These are phyloP conservation scores for Limonius californicus DNA, from an alignment of 1,140 invertebrate genomes.

Conservation along the genomic window DNA sequence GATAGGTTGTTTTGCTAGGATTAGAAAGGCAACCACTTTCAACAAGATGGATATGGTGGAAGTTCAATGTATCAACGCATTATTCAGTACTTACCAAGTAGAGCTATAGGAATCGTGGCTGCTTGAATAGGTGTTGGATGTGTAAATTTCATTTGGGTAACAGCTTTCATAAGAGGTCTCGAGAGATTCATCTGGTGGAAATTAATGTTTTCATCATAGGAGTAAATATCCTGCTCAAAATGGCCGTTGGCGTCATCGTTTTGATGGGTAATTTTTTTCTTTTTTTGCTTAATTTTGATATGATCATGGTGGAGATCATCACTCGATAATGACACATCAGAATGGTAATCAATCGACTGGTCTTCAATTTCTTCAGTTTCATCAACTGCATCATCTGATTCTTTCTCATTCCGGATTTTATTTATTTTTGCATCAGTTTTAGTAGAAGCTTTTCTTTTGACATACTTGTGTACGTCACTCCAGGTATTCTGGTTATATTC, in stretches of 20 bases:
- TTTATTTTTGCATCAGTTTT: slow-evolving; percentile 85
- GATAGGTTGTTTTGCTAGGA: no score
- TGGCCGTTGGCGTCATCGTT: slow-evolving; percentile 55
- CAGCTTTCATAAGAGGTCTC: slow-evolving; percentile 82
- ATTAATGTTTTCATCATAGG: slow-evolving; percentile 65
- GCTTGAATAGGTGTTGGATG: slow-evolving; percentile 97
- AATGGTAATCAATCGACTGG: slow-evolving; percentile 39
- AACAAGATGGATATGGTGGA: no score
- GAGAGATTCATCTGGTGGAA: slow-evolving; percentile 95
- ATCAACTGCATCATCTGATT: slow-evolving; percentile 47
- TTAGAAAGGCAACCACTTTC: no score
- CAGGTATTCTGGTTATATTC: slow-evolving; percentile 82
- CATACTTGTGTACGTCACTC: slow-evolving; percentile 80
- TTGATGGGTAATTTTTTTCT: slow-evolving; percentile 50
- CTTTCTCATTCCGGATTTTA: slow-evolving; percentile 56
- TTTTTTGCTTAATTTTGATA: slow-evolving; percentile 57
- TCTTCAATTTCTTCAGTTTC: slow-evolving; percentile 31
- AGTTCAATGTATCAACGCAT: no score
- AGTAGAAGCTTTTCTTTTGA: slow-evolving; percentile 73
- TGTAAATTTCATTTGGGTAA: slow-evolving; percentile 80
- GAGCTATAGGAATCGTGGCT: slow-evolving; percentile 88
- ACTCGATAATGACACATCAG: slow-evolving; percentile 57
- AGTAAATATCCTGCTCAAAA: slow-evolving; percentile 72
- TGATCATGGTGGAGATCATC: slow-evolving; percentile 69
- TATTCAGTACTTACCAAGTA: slow-evolving; percentile 67